phyloP scores from a whole-genome alignment of 2,797 vertebrate species.

The Enteromius anoplus region DNA sequence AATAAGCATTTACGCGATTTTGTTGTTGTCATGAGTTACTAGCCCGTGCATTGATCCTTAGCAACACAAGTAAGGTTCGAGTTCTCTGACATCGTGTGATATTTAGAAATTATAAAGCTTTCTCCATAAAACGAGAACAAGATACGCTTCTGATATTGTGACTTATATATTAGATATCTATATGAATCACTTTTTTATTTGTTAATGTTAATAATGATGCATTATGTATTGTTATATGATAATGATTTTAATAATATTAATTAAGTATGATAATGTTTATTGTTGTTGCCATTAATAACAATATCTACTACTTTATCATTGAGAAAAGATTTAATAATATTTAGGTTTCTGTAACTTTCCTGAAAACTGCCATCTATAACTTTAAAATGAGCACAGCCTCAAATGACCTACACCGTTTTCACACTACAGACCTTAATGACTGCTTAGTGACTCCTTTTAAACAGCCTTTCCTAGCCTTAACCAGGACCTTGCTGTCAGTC shows the following conservation, averaged over 20 bases:
- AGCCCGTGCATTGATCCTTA: background rate
- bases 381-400: background rate
- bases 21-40: background rate
- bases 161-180: background rate
- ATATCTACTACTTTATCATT: background rate
- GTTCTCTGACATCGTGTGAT: background rate
- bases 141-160: background rate
- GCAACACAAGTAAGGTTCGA: background rate
- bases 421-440: background rate
- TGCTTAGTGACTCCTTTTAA: background rate
- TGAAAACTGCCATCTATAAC: background rate
- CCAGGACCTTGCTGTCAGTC: background rate
- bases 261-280: background rate
- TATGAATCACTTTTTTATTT: background rate
- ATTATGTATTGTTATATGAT: background rate
- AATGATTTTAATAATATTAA: background rate
- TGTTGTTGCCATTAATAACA: background rate
- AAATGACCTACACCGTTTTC: constrained; percentile 12
- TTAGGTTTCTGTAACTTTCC: background rate
- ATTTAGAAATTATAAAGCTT: background rate
- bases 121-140: background rate
- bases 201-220: background rate
- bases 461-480: background rate
- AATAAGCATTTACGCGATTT: background rate
- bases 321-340: background rate